A percentile compares a stretch with the other conserved stretches of the same genome.
Conservation (phyloP, 2,113 vertebrate genomes). For the Gnathonemus echidnorhynchus region DNA sequence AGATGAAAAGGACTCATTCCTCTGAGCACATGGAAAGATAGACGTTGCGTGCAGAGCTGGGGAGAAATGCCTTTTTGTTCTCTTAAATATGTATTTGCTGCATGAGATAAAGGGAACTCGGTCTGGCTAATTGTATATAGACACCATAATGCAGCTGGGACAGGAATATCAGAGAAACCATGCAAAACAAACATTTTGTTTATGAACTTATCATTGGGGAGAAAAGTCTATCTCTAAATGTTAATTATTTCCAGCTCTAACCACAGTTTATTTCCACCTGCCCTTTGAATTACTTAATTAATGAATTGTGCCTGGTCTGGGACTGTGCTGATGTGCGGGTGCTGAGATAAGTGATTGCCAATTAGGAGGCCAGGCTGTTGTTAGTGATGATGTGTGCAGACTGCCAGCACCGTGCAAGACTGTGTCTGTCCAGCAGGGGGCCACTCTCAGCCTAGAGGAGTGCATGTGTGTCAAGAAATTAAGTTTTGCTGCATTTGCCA, state of each 20-base stretch:
- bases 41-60: neutral
- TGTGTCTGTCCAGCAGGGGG: neutral
- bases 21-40: neutral
- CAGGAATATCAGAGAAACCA: neutral
- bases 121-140: neutral
- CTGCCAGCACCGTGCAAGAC: neutral
- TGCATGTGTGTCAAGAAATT: neutral
- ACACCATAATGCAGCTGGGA: neutral
- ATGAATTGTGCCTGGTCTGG: constrained; percentile 20
- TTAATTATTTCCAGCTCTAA: constrained; percentile 17
- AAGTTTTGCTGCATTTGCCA: neutral
- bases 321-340: neutral
- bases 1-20: constrained; percentile 9
- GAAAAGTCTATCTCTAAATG: constrained; percentile 8
- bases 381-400: neutral
- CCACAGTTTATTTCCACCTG: constrained; percentile 20
- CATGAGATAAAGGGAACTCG: neutral
- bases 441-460: neutral
- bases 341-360: constrained; percentile 22
- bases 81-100: neutral
- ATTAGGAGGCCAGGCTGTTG: constrained; percentile 18
- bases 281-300: constrained; percentile 23
- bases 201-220: constrained; percentile 11
- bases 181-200: constrained; percentile 8
- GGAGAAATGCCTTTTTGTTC: neutral